A percentile compares a stretch with the other conserved stretches of the same genome.
These are phyloP conservation scores for Campylomormyrus numenius DNA, from an alignment of 2,113 vertebrate species.

Conservation along the genomic window DNA sequence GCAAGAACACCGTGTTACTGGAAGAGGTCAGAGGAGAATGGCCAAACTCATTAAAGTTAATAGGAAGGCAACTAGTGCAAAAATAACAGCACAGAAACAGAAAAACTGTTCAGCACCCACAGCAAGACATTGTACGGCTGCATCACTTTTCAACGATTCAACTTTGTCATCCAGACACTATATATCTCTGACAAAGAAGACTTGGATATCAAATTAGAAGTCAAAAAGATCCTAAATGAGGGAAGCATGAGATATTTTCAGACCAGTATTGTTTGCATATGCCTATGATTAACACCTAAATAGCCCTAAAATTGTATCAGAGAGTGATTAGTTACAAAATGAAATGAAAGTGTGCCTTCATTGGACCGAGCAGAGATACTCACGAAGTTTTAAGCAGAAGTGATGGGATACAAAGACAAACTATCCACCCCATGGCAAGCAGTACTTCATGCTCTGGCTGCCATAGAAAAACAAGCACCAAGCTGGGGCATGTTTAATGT, in stretches of 20 bases:
- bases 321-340: background rate
- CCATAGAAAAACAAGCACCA: background rate
- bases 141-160: background rate
- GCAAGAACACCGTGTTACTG: background rate
- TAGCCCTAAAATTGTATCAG: background rate
- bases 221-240: background rate
- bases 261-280: background rate
- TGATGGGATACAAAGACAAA: background rate
- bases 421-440: background rate
- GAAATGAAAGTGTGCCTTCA: background rate
- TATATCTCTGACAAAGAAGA: background rate
- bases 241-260: background rate
- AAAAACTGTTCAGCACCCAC: background rate
- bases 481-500: background rate
- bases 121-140: background rate
- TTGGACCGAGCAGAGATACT: background rate
- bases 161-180: background rate
- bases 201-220: background rate
- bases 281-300: background rate
- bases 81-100: background rate
- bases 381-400: background rate
- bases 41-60: background rate
- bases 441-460: background rate
- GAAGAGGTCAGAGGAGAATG: background rate
- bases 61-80: background rate